Base-by-base conservation (phyloP, 2,797 vertebrate species). In the Chloroceryle inda region DNA sequence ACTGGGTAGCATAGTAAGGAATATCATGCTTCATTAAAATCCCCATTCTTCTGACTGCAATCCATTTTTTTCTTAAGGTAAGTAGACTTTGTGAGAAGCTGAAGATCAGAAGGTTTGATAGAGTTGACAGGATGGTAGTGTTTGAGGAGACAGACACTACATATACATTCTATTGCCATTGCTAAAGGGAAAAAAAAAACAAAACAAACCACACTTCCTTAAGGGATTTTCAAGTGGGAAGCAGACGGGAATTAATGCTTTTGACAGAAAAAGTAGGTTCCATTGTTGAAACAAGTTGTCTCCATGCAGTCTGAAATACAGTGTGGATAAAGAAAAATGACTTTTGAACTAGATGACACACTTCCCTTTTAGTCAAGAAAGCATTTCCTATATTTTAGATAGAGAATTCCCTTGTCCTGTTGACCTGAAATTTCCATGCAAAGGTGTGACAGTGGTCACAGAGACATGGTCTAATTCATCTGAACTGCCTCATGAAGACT, bases 171-270 rank as follows among this genome's bases (percentile, higher is more conserved):
- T 91, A 18, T 38, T 84, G 67, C 45, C 23, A 16, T 6, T 85
- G 42, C 42, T 76, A 62, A 69, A 71, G 13, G 13, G 3, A 49
- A 73, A 62, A 22, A 47, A 35, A 7, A 0, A 0, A 50, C 11
- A 37, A 37, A 37, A 13, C 12, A 66, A 35, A 8, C 26, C 13
- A 19, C 13, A 8, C 47, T 68, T 66, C 42, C 12, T 49, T 37
- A 56, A 55, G 29, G 50, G 53, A 72, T 83, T 87, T 84, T 89
- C 62, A 82, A 2, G 49, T 89, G 66, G 37, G 37, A 91, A 84
- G 24, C 29, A 86, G 74, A 5, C 31, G 45, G 49, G 26, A 62
- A 19, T 75, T 91, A 78, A 66, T 62, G 38, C 16, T 84, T 95
- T 68, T 82, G 37, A 81, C 37, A 84, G 52, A 59, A 85, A 53